Conservation (phyloP, 2,113 vertebrate species). For the Gavialis gangeticus region DNA sequence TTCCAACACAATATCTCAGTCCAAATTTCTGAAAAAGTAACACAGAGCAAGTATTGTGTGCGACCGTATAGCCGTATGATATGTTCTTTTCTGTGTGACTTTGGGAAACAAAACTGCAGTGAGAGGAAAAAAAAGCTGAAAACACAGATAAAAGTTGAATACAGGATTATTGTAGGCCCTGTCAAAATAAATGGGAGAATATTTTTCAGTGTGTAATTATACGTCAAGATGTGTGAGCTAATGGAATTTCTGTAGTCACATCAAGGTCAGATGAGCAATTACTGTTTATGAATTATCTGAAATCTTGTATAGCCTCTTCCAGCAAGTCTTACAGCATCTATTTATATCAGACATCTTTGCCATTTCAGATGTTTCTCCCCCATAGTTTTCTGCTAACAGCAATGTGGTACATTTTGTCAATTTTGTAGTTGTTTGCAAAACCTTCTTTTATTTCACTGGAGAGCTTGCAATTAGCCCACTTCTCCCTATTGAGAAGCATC, state of each 20-base stretch:
- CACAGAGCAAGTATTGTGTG: conserved; percentile 2
- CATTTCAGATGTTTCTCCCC: conserved; percentile 74
- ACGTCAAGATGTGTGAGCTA: conserved; percentile 82
- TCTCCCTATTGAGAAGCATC: conserved; percentile 80
- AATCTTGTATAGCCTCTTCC: conserved; percentile 76
- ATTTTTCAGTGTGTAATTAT: conserved; percentile 82
- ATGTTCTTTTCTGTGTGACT: conserved; percentile 45
- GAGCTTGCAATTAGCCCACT: conserved; percentile 84
- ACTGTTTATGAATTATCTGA: conserved; percentile 80
- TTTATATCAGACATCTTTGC: conserved; percentile 78
- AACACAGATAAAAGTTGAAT: conserved; percentile 57
- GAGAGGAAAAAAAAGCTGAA: conserved; percentile 64
- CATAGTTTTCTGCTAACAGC: conserved; percentile 69
- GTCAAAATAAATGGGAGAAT: conserved; percentile 77
- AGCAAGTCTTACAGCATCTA: conserved; percentile 69
- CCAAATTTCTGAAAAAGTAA: conserved; percentile 34
- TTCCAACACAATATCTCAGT: conserved; percentile 14
- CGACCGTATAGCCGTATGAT: not conserved
- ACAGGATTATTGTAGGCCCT: conserved; percentile 72
- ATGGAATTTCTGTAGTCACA: conserved; percentile 82
- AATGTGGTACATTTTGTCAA: conserved; percentile 77
- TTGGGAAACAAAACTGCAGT: conserved; percentile 54
- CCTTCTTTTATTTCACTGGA: conserved; percentile 81
- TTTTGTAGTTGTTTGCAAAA: conserved; percentile 80
- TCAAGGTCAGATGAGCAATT: conserved; percentile 80